Base-by-base conservation (phyloP, 2,888 invertebrate genomes). In the Gari tellinella region DNA sequence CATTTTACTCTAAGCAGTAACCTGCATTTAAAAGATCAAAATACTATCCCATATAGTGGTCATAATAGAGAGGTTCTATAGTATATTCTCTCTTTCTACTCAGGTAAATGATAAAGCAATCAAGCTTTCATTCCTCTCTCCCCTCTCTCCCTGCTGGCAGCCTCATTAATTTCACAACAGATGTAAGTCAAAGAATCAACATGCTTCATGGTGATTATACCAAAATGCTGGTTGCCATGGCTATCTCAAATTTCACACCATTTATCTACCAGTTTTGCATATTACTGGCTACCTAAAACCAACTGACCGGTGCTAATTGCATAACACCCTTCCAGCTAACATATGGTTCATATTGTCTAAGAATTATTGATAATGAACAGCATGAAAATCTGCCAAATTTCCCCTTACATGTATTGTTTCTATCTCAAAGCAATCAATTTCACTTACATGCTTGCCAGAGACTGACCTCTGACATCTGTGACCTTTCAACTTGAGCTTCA, bases 311-410 rank as follows among this genome's bases (percentile, higher is more conserved):
- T 43, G 45, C 17, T 45, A 63, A 69, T 74, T 68, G 49, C 55
- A 51, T 74, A 74, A 74, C 60, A 43, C 40, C 38, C 49, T 46
- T 56, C 68, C 45, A 26, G 14, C 43, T 23, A 21, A 51, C 72
- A 78, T 72, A 66, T 78, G 77, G 69, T 63, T 51, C 58, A 46
- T 52, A 78, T 78, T 73, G 77, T 78, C 69, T 68, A 53, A 53
- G 55, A 52, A 74, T 68, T 75, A 75, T 63, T 70, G 64, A 62
- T 75, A 75, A 75, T 69, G 69, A 75, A 56, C 45, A 43, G 40
- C 65, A 61, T 37, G 61, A 65, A 49, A 31, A 19, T 58, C 38
- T 73, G 73, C 73, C 73, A 73, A 66, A 56, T 73, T 68, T 67
- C 62, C 48, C 26, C 38, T 52, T 31, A 49, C 67, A 60, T 68